These are phyloP conservation scores for Sebastiscus tertius DNA, from an alignment of 2,797 vertebrate species.

Conservation along the genomic window DNA sequence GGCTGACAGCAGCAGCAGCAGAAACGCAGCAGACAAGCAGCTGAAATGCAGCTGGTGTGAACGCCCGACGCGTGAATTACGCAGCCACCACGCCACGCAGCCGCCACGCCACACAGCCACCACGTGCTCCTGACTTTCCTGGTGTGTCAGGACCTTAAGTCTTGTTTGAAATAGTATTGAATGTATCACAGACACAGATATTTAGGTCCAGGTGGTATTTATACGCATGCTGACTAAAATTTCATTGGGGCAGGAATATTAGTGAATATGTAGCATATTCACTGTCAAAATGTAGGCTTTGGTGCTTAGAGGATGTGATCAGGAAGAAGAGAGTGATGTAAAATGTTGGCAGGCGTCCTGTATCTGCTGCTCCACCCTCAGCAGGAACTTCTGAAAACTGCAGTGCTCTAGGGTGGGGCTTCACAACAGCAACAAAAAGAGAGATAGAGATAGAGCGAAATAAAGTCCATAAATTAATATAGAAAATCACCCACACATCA, in stretches of 20 bases:
- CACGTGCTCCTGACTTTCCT: too few species aligned
- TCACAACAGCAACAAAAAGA: constrained; percentile 7
- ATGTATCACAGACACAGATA: not conserved
- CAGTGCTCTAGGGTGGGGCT: constrained; percentile 51
- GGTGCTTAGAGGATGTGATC: not conserved
- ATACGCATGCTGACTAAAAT: not conserved
- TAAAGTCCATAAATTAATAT: not conserved
- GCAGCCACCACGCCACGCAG: too few species aligned
- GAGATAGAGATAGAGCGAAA: not conserved
- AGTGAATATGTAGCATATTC: not conserved
- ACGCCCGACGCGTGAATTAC: too few species aligned
- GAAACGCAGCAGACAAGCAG: too few species aligned
- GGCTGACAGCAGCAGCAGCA: too few species aligned
- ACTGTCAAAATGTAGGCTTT: not conserved
- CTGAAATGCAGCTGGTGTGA: too few species aligned
- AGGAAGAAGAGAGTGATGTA: not conserved
- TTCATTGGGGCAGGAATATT: not conserved
- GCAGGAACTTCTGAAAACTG: constrained; percentile 41
- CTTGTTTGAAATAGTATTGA: not conserved
- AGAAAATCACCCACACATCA: constrained; percentile 35
- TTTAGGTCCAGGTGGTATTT: not conserved
- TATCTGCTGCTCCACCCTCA: constrained; percentile 20
- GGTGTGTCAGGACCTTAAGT: too few species aligned
- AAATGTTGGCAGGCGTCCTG: not conserved
- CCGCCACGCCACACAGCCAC: too few species aligned